A percentile compares a stretch with the other conserved stretches of the same genome.
phyloP scores from a whole-genome alignment of 2,797 vertebrate genomes.

The Myotis pilosus region DNA sequence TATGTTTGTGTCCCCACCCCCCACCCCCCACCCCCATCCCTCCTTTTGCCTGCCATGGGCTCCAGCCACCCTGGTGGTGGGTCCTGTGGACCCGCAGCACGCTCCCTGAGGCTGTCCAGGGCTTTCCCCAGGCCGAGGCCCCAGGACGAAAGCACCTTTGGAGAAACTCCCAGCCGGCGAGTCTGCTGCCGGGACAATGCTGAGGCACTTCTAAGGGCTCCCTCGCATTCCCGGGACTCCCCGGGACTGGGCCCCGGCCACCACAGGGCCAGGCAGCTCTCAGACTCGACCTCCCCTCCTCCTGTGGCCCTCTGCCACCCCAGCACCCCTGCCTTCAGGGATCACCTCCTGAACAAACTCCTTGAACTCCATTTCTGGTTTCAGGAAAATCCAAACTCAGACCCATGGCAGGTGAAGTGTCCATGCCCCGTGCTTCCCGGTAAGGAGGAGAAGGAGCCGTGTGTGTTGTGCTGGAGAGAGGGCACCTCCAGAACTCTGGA shows the following conservation, averaged over 20 bases:
- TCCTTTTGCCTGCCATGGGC: too few relatives aligned
- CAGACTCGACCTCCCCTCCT: accelerated
- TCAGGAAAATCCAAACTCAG: background rate
- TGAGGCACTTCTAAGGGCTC: background rate
- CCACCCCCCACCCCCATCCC: accelerated
- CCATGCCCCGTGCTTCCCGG: background rate
- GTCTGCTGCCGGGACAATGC: background rate
- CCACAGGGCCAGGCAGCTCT: background rate
- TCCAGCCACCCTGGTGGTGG: too few relatives aligned
- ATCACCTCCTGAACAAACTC: background rate
- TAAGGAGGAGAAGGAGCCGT: background rate
- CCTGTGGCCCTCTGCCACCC: background rate
- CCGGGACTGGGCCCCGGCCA: background rate
- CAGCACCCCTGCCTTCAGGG: background rate
- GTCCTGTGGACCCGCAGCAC: background rate
- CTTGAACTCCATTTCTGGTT: background rate
- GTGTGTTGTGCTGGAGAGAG: background rate
- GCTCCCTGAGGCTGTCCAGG: background rate
- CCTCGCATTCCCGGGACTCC: background rate
- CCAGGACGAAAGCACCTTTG: background rate
- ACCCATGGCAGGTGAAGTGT: background rate
- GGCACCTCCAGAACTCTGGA: background rate
- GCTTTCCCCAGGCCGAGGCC: background rate
- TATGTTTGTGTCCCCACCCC: background rate
- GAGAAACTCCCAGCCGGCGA: background rate